A percentile compares a stretch with the other conserved stretches of the same genome.
These are phyloP conservation scores for Tachypleus tridentatus DNA, from an alignment of 1,140 invertebrate species.

Conservation along the genomic window DNA sequence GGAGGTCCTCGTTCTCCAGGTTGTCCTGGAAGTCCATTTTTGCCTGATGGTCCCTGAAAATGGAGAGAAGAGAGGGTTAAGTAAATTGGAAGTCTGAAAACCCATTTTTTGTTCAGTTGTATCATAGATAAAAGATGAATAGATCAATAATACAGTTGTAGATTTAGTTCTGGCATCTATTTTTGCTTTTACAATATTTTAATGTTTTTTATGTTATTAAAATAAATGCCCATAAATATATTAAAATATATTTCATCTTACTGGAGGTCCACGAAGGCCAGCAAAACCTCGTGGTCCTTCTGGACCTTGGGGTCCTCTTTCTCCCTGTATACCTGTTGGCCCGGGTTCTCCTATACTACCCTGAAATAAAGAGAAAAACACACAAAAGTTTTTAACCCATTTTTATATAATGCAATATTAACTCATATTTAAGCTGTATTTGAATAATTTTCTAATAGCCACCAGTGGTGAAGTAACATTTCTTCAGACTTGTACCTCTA, in stretches of 20 bases:
- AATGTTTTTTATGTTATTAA: too few relatives aligned
- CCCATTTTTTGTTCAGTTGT: too few relatives aligned
- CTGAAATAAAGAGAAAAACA: slow-evolving; percentile 8
- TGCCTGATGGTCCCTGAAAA: slow-evolving; percentile 39
- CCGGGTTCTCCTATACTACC: slow-evolving; percentile 59
- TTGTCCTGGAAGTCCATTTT: slow-evolving; percentile 51
- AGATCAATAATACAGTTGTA: too few relatives aligned
- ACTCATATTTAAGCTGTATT: too few relatives aligned
- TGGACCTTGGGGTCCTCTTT: slow-evolving; percentile 48
- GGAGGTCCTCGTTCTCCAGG: slow-evolving; percentile 54
- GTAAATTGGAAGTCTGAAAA: too few relatives aligned
- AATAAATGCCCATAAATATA: slow-evolving; percentile 7
- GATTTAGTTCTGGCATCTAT: background rate
- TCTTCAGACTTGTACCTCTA: too few relatives aligned
- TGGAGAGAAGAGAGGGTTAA: background rate
- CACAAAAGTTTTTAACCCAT: slow-evolving; percentile 1
- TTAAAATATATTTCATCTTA: slow-evolving; percentile 31
- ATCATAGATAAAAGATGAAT: too few relatives aligned
- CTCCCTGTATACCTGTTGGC: slow-evolving; percentile 48
- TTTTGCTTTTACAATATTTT: background rate
- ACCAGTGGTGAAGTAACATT: too few relatives aligned
- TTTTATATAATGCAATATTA: background rate
- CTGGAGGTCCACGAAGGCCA: slow-evolving; percentile 47
- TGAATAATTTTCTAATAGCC: too few relatives aligned
- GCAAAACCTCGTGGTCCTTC: slow-evolving; percentile 52